A percentile compares a stretch with the other conserved stretches of the same genome.
Evolutionary conservation across 2,888 invertebrate species (phyloP).

Genomic region (Microctonus brassicae): DNA sequence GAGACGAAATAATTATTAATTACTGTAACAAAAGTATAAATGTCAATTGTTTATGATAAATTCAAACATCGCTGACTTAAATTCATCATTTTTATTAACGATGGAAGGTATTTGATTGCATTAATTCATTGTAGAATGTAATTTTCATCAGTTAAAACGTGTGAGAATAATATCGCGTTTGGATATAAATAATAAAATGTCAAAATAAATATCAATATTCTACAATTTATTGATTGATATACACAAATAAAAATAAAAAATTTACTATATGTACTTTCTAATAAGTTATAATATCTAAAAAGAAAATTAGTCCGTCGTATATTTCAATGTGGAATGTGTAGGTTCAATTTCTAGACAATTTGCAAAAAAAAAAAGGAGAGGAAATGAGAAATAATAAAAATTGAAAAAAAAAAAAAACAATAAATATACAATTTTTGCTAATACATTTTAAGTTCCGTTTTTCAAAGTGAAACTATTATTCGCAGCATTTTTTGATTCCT

Average conservation of each 20-base stretch:
- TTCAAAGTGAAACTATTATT: conserved; percentile 18
- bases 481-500: conserved; percentile 15
- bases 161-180: background rate
- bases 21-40: conserved; percentile 22
- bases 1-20: conserved; percentile 9
- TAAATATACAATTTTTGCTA: background rate
- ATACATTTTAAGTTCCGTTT: conserved; percentile 11
- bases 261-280: conserved; percentile 7
- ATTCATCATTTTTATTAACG: background rate
- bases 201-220: background rate
- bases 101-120: background rate
- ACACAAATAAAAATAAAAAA: background rate
- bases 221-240: conserved; percentile 6
- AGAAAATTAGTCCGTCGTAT: conserved; percentile 16
- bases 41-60: conserved; percentile 35
- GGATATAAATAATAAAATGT: background rate
- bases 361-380: conserved; percentile 4
- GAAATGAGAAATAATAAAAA: background rate
- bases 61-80: conserved; percentile 39
- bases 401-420: background rate
- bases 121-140: conserved; percentile 8
- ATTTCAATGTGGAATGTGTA: conserved; percentile 29
- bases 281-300: background rate
- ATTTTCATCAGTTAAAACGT: background rate
- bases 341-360: conserved; percentile 29